A percentile compares a stretch with the other conserved stretches of the same genome.
These are phyloP conservation scores for Girardia tigrina DNA, from an alignment of 2,888 invertebrate species.

Conservation along the genomic window DNA sequence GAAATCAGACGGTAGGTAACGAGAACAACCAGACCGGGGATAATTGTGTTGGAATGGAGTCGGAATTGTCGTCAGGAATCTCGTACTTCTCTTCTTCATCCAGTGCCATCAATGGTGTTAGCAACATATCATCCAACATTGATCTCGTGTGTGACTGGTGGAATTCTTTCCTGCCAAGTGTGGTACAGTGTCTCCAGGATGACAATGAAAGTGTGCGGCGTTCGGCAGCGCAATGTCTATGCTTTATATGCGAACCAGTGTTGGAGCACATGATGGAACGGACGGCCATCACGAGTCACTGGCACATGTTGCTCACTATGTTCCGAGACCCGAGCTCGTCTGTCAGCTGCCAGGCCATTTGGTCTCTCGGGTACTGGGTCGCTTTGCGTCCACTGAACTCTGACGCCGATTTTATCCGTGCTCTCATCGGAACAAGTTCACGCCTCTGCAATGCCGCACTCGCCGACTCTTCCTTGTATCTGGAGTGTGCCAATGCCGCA, in stretches of 20 bases:
- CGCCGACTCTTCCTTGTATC: neutral
- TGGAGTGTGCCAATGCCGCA: neutral
- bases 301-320: neutral
- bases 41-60: too few species aligned
- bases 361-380: neutral
- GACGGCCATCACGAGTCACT: neutral
- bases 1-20: too few species aligned
- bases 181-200: neutral
- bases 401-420: neutral
- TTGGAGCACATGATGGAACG: neutral
- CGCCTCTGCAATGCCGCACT: neutral
- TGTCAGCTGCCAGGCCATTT: neutral
- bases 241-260: neutral
- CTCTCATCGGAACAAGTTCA: neutral
- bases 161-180: neutral
- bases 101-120: too few species aligned
- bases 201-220: constrained; percentile 6
- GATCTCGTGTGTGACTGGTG: neutral
- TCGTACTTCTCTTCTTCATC: too few species aligned
- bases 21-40: too few species aligned
- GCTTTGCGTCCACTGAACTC: neutral
- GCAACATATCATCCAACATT: neutral
- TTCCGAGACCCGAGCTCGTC: neutral
- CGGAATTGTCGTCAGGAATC: too few species aligned
- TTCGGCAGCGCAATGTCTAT: neutral